Evolutionary conservation across 2,888 invertebrate genomes (phyloP), one percentile per base, ranked within the genome.

Genomic region (Hypolimnas misippus): DNA sequence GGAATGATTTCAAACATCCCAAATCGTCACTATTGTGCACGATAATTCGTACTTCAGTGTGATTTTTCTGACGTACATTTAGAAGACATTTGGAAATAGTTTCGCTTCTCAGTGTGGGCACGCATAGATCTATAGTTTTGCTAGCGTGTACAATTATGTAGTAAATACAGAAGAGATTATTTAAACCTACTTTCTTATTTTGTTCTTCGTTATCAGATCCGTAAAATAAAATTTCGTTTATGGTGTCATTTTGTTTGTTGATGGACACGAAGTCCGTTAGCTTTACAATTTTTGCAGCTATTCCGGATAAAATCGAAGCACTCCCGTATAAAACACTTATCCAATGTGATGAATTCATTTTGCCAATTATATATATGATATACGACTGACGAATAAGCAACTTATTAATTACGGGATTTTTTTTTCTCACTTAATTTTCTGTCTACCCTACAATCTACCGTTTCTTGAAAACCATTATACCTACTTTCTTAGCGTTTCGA

Each of bases 171-270:
- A 77, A 74, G 3, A 87, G 70, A 69, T 89, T 86, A 58, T 82
- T 78, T 25, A 83, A 68, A 12, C 83, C 86, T 14, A 77, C 68
- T 73, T 82, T 69, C 60, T 75, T 73, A 52, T 66, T 78, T 31
- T 65, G 67, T 29, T 77, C 73, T 56, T 78, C 76, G 33, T 81
- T 74, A 4, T 76, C 75, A 8, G 73, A 76, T 50, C 86, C 86
- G 63, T 87, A 86, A 42, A 87, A 76, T 54, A 89, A 70, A 1
- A 89, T 75, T 73, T 86, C 83, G 70, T 87, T 84, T 10, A 86
- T 75, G 1, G 68, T 61, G 2, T 79, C 76, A 58, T 42, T 57
- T 50, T 73, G 72, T 55, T 70, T 57, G 16, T 25, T 55, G 35
- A 54, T 7, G 17, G 49, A 31, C 25, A 53, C 49, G 29, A 62